phyloP scores from a whole-genome alignment of 1,140 invertebrate species.

The Diachasma alloeum region DNA sequence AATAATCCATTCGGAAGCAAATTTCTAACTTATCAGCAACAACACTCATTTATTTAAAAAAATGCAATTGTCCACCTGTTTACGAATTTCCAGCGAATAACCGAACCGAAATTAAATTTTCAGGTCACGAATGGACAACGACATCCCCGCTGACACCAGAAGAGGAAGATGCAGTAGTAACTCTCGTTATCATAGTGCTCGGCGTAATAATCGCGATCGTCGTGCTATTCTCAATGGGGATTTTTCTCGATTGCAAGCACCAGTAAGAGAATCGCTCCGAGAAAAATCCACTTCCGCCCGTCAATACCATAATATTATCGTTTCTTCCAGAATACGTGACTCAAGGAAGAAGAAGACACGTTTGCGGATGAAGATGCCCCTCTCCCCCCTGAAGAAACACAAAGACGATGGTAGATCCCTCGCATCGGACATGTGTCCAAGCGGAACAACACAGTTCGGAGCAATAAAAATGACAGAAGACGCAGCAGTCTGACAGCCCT shows the following conservation, averaged over 20 bases:
- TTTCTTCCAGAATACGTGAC: constrained; percentile 36
- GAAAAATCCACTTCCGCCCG: too few relatives aligned
- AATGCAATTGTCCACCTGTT: too few relatives aligned
- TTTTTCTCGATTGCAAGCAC: constrained; percentile 68
- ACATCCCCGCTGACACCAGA: constrained; percentile 41
- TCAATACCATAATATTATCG: background rate
- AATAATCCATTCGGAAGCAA: too few relatives aligned
- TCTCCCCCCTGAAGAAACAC: constrained; percentile 25
- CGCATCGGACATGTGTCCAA: constrained; percentile 50
- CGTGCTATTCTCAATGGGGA: constrained; percentile 67
- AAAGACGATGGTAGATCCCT: constrained; percentile 45
- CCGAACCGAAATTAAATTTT: too few relatives aligned
- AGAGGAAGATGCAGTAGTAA: constrained; percentile 60
- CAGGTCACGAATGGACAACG: constrained; percentile 40
- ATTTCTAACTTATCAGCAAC: too few relatives aligned
- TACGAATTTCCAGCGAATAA: too few relatives aligned
- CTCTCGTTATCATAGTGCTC: constrained; percentile 65
- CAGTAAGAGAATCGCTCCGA: constrained; percentile 55
- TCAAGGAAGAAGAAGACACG: constrained; percentile 31
- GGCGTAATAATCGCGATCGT: constrained; percentile 67
- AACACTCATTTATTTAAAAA: too few relatives aligned
- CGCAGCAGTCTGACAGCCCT: constrained; percentile 41
- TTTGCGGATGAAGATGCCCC: constrained; percentile 46
- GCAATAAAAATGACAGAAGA: constrained; percentile 20
- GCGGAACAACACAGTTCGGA: constrained; percentile 29